Evolutionary conservation across 2,888 invertebrate species (phyloP), one percentile per base, ranked within the genome.

Genomic region (Perizoma flavofasciatum): DNA sequence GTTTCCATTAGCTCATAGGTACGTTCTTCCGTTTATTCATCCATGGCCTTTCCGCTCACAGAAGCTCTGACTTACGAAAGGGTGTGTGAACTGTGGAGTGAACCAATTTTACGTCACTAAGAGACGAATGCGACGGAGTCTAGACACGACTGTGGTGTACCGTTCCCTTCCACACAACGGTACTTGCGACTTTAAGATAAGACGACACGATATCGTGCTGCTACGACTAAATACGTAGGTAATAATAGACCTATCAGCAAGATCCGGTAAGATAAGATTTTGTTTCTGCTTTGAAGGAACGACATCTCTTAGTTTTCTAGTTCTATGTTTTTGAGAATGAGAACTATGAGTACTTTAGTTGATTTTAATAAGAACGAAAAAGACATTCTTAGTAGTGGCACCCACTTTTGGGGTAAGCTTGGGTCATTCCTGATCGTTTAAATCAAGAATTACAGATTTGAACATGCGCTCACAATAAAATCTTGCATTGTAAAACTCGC

Each of bases 111-210:
- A 67, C 65, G 64, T 68, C 63, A 71, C 73, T 37, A 51, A 49
- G 55, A 49, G 65, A 59, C 37, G 22, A 40, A 7, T 5, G 56
- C 49, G 66, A 67, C 70, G 64, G 65, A 68, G 61, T 59, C 62
- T 69, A 62, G 62, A 46, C 68, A 71, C 72, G 68, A 67, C 47
- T 61, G 71, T 71, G 65, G 62, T 59, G 68, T 78, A 78, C 77
- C 78, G 78, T 78, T 75, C 68, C 65, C 51, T 59, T 39, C 7
- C 41, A 45, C 44, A 39, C 50, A 69, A 76, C 76, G 65, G 76
- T 73, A 50, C 50, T 49, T 55, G 32, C 5, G 22, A 40, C 53
- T 44, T 53, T 61, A 48, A 53, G 37, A 62, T 35, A 39, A 9
- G 8, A 51, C 67, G 62, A 60, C 51, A 58, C 66, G 65, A 63